phyloP scores from a whole-genome alignment of 2,888 invertebrate species.

The Sussaba pulchella region DNA sequence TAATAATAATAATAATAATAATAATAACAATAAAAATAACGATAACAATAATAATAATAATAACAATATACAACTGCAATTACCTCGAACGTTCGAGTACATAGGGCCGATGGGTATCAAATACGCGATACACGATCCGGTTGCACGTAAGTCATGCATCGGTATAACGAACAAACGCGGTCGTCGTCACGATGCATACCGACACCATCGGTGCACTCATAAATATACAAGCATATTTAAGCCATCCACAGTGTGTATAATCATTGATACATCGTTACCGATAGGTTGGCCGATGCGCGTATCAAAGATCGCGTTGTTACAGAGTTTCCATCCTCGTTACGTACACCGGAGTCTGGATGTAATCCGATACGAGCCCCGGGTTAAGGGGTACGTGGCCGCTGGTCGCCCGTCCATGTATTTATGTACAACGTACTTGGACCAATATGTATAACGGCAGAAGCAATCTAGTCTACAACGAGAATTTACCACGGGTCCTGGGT shows the following conservation, averaged over 20 bases:
- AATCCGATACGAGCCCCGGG: conserved; percentile 30
- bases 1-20: no score
- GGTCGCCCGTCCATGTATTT: background rate
- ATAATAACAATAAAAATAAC: no score
- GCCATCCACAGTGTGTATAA: conserved; percentile 13
- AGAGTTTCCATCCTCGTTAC: conserved; percentile 2
- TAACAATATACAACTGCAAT: conserved; percentile 11
- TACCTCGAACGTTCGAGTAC: conserved; percentile 8
- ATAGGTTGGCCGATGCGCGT: conserved; percentile 24
- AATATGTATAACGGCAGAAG: conserved; percentile 7
- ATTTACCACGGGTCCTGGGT: background rate
- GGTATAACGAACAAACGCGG: conserved; percentile 27
- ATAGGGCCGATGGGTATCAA: conserved; percentile 16
- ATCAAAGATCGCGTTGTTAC: conserved; percentile 32
- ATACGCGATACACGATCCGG: conserved; percentile 40
- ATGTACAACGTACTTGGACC: background rate
- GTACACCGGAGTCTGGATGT: conserved; percentile 19
- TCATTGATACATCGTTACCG: conserved; percentile 32
- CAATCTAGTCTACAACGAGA: conserved; percentile 13
- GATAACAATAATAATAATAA: background rate
- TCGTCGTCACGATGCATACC: conserved; percentile 17
- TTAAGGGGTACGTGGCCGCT: background rate
- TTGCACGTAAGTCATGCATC: conserved; percentile 22
- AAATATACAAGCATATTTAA: conserved; percentile 23
- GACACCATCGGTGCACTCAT: background rate